Conservation (phyloP, 2,888 invertebrate species). For the Protophormia terraenovae region DNA sequence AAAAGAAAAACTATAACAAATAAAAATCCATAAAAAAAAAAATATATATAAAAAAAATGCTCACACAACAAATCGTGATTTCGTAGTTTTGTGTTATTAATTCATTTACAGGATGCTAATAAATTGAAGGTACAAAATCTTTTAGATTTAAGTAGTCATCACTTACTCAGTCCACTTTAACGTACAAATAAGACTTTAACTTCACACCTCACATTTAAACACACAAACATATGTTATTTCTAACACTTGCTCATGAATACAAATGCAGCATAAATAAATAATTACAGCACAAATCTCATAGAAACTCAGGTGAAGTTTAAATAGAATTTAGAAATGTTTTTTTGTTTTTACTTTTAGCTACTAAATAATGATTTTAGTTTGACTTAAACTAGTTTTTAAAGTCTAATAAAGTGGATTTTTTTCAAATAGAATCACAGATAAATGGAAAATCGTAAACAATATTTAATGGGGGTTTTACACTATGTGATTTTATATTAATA, state of each 20-base stretch:
- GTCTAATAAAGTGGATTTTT: too few relatives aligned
- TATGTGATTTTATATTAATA: too few relatives aligned
- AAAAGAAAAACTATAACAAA: neutral
- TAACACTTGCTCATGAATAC: neutral
- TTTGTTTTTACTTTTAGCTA: too few relatives aligned
- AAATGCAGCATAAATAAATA: neutral
- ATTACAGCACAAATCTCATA: neutral
- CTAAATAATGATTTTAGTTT: too few relatives aligned
- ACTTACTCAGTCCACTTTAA: neutral
- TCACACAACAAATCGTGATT: constrained; percentile 46
- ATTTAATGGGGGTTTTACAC: too few relatives aligned
- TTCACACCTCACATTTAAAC: constrained; percentile 3
- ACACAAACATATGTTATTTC: neutral
- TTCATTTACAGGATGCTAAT: constrained; percentile 68
- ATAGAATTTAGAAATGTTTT: too few relatives aligned
- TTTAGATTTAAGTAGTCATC: neutral
- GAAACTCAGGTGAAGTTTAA: too few relatives aligned
- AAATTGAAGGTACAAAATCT: constrained; percentile 55
- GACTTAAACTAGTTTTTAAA: too few relatives aligned
- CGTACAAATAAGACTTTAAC: neutral
- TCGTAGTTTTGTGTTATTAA: constrained; percentile 70
- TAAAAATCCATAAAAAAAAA: neutral
- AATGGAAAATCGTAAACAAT: too few relatives aligned
- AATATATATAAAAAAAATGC: neutral
- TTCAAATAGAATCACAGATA: too few relatives aligned